A percentile compares a stretch with the other conserved stretches of the same genome.
Conservation (phyloP, 1,140 invertebrate genomes). For the Drosophila nigromelanica region DNA sequence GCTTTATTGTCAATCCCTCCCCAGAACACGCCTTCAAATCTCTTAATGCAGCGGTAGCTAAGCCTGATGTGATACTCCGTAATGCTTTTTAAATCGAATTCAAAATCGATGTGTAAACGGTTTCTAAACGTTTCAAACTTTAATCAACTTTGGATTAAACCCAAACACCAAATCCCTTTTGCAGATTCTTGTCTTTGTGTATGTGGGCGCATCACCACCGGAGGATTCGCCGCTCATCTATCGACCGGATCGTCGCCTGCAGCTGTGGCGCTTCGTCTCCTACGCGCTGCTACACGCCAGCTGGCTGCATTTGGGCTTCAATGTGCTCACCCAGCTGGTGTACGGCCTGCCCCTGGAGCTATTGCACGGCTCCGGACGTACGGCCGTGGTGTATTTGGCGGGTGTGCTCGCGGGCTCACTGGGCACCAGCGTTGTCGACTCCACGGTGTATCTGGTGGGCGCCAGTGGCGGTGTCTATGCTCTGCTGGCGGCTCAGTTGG, state of each 20-base stretch:
- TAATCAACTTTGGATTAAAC: neutral
- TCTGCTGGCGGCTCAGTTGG: conserved; percentile 95
- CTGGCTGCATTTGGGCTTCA: conserved; percentile 98
- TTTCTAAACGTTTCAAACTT: no score
- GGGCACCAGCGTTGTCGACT: conserved; percentile 96
- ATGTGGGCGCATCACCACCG: conserved; percentile 91
- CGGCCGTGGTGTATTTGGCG: conserved; percentile 95
- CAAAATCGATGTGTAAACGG: neutral
- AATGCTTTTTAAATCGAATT: neutral
- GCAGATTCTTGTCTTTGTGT: conserved; percentile 95
- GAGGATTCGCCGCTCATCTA: conserved; percentile 97
- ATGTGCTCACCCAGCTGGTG: conserved; percentile 94
- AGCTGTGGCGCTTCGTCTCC: conserved; percentile 96
- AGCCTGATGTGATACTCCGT: neutral
- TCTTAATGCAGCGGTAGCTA: neutral
- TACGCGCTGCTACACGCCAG: conserved; percentile 98
- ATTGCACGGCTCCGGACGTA: conserved; percentile 95
- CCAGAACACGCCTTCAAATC: neutral
- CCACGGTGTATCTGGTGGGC: conserved; percentile 95
- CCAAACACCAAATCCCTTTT: conserved; percentile 64
- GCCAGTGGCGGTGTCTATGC: conserved; percentile 98
- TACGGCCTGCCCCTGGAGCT: conserved; percentile 97
- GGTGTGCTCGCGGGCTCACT: conserved; percentile 96
- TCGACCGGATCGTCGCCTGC: conserved; percentile 94
- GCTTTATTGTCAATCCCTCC: conserved; percentile 54